A percentile compares a stretch with the other conserved stretches of the same genome.
phyloP scores from a whole-genome alignment of 2,113 vertebrate species.

The Herpailurus yagouaroundi region DNA sequence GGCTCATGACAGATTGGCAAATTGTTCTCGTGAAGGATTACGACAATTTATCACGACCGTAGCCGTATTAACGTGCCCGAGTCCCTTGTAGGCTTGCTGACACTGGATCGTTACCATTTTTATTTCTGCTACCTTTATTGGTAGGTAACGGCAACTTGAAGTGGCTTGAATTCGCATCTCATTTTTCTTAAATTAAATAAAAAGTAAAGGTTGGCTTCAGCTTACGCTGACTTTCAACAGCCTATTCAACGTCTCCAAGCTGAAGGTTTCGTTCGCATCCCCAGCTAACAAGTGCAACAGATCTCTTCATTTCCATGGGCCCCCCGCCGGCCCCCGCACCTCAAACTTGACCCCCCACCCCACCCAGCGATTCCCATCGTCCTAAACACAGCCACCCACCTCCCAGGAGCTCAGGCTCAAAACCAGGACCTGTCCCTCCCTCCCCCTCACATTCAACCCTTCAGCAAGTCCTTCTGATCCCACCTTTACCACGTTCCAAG shows the following conservation, averaged over 20 bases:
- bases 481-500: neutral
- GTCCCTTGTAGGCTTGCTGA: neutral
- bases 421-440: neutral
- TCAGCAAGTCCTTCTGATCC: neutral
- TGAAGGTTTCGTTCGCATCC: neutral
- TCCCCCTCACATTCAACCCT: neutral
- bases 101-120: neutral
- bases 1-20: neutral
- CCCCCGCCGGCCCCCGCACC: neutral
- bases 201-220: neutral
- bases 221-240: neutral
- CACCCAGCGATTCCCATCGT: neutral
- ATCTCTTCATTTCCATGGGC: neutral
- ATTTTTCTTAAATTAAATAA: neutral
- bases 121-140: constrained; percentile 32
- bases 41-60: neutral
- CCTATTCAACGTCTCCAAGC: constrained; percentile 1
- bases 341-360: neutral
- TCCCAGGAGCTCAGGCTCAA: neutral
- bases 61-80: neutral
- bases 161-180: constrained; percentile 38
- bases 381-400: neutral
- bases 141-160: constrained; percentile 10
- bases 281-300: neutral
- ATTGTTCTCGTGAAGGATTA: constrained; percentile 33